A percentile compares a stretch with the other conserved stretches of the same genome.
phyloP scores from a whole-genome alignment of 2,888 invertebrate species.

The Beris morrisii region DNA sequence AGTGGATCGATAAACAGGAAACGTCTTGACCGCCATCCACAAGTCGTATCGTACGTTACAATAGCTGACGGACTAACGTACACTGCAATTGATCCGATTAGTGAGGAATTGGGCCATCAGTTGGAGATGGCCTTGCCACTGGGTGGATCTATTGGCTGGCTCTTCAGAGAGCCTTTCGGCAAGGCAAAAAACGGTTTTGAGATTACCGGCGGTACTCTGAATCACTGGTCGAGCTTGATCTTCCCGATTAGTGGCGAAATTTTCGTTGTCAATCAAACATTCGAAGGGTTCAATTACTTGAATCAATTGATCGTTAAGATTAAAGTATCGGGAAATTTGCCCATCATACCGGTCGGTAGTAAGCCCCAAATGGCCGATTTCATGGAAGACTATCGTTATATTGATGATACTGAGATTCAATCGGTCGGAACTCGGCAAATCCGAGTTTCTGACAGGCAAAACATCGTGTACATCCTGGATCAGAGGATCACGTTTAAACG shows the following conservation, averaged over 20 bases:
- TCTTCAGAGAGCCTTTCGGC: slow-evolving; percentile 82
- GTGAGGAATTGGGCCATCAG: slow-evolving; percentile 72
- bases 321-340: slow-evolving; percentile 79
- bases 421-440: slow-evolving; percentile 46
- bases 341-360: slow-evolving; percentile 64
- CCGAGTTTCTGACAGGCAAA: slow-evolving; percentile 58
- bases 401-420: slow-evolving; percentile 46
- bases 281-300: slow-evolving; percentile 85
- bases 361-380: slow-evolving; percentile 77
- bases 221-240: slow-evolving; percentile 78
- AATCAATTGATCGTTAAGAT: slow-evolving; percentile 82
- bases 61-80: slow-evolving; percentile 85
- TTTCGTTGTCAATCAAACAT: slow-evolving; percentile 75
- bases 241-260: slow-evolving; percentile 76
- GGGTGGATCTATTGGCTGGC: slow-evolving; percentile 86
- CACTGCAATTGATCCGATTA: slow-evolving; percentile 84
- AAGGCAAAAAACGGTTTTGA: slow-evolving; percentile 87
- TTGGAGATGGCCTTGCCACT: slow-evolving; percentile 82
- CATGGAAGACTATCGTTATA: slow-evolving; percentile 71
- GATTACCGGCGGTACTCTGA: slow-evolving; percentile 81
- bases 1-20: slow-evolving; percentile 80
- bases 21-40: slow-evolving; percentile 57
- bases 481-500: slow-evolving; percentile 49
- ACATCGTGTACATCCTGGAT: slow-evolving; percentile 51
- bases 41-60: slow-evolving; percentile 90